Percentiles rank a stretch among this genome's conserved stretches.
Conservation (phyloP, 1,140 invertebrate species). For the Parapsyche elsis region DNA sequence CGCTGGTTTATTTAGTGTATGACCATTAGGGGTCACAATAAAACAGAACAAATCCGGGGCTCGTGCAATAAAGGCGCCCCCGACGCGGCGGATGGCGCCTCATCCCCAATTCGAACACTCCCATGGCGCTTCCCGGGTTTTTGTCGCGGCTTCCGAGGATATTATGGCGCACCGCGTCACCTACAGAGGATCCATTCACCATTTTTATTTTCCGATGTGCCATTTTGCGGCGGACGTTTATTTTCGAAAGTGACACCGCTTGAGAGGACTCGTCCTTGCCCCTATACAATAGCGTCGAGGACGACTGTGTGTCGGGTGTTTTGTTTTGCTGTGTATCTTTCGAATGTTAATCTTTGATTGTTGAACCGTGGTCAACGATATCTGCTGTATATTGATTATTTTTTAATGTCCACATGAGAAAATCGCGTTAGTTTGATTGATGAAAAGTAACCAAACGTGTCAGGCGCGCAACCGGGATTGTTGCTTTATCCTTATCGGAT, state of each 20-base stretch:
- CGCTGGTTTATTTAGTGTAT: conserved; percentile 41
- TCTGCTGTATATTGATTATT: too few relatives aligned
- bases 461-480: too few relatives aligned
- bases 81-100: background rate
- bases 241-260: conserved; percentile 18
- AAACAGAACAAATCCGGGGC: conserved; percentile 45
- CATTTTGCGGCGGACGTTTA: conserved; percentile 35
- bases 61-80: conserved; percentile 32
- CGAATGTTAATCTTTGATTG: background rate
- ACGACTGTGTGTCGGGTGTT: background rate
- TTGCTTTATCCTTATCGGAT: too few relatives aligned
- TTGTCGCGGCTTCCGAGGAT: background rate
- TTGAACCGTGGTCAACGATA: too few relatives aligned
- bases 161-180: conserved; percentile 33
- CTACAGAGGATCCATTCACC: conserved; percentile 33
- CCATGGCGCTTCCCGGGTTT: background rate
- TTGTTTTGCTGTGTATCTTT: background rate
- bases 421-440: too few relatives aligned
- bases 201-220: conserved; percentile 45
- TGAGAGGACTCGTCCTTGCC: background rate
- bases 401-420: too few relatives aligned
- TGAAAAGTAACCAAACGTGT: too few relatives aligned
- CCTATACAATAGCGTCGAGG: too few relatives aligned
- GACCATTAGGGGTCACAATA: conserved; percentile 43
- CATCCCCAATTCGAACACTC: background rate